A percentile compares a stretch with the other conserved stretches of the same genome.
Evolutionary conservation across 1,140 invertebrate genomes (phyloP).

Genomic region (Drosophila setifemur): DNA sequence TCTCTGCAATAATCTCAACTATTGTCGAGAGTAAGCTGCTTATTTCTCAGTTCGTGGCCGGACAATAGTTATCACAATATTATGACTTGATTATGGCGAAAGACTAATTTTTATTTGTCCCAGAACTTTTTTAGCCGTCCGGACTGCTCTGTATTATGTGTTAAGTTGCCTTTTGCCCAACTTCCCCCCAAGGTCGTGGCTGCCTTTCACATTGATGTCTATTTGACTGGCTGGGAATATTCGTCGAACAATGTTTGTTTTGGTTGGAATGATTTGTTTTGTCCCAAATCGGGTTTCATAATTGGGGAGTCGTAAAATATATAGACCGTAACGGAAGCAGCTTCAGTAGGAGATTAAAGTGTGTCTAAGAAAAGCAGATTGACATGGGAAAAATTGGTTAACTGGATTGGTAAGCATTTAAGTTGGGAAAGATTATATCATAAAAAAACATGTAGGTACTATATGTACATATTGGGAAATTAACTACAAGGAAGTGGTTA

Average conservation of each 20-base stretch:
- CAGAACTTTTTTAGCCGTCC: constrained; percentile 57
- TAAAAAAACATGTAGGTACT: no score
- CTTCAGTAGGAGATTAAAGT: constrained; percentile 27
- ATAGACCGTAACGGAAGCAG: constrained; percentile 34
- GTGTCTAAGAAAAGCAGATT: not conserved
- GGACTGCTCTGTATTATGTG: constrained; percentile 73
- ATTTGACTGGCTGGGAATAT: constrained; percentile 42
- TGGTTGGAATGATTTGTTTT: constrained; percentile 26
- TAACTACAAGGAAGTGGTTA: no score
- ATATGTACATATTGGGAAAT: no score
- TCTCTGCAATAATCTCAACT: constrained; percentile 5
- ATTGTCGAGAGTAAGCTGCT: constrained; percentile 42
- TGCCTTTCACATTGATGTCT: constrained; percentile 52
- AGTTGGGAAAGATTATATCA: no score
- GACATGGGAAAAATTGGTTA: no score
- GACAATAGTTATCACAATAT: constrained; percentile 71
- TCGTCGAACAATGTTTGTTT: constrained; percentile 38
- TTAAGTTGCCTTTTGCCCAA: constrained; percentile 58
- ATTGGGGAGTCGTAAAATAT: constrained; percentile 23
- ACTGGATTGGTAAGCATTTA: no score
- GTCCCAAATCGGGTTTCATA: constrained; percentile 13
- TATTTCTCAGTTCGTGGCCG: constrained; percentile 10
- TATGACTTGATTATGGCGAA: constrained; percentile 79
- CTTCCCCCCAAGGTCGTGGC: constrained; percentile 58
- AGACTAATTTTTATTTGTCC: constrained; percentile 71